Evolutionary conservation across 2,888 invertebrate species (phyloP), one percentile per base, ranked within the genome.

Genomic region (Dioctria rufipes): DNA sequence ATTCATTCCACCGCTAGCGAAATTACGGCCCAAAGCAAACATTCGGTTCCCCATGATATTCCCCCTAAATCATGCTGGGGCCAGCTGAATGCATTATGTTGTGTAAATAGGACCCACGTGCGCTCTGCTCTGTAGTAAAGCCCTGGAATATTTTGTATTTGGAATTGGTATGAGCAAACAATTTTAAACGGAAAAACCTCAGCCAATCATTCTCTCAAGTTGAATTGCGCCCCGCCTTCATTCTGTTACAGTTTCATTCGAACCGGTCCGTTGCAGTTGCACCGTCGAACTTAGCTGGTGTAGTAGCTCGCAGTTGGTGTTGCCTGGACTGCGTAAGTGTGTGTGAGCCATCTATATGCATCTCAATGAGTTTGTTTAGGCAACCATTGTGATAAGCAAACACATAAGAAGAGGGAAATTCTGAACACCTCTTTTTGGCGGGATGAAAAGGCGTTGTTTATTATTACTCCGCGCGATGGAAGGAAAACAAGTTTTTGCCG

Each of bases 371-470:
- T 78, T 78, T 78, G 78, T 66, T 78, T 78, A 65, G 66, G 66
- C 65, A 78, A 66, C 78, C 78, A 78, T 78, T 78, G 78, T 9
- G 58, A n/a, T 40, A 58, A 25, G 73, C 43, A 40, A 60, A 13
- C n/a, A 58, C 37, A 9, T 63, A 40, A 40, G 25, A 25, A 25
- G 13, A 51, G 54, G 60, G 65, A 66, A 9, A 78, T 40, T 9
- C 51, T 25, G 67, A 11, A 6, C 66, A 43, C 43, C 66, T n/a
- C n/a, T n/a, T 66, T 66, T 42, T n/a, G 78, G 37, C n/a, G 8
- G 60, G 2, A 13, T 40, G 37, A 39, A 60, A 43, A 75, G 73
- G 73, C 73, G 73, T 58, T 43, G 73, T 75, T 60, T 60, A 25
- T 25, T 25, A 39, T 63, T 39, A 8, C 11, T 13, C 39, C 60